phyloP scores from a whole-genome alignment of 2,797 vertebrate species.

The Ptychobarbus kaznakovi region DNA sequence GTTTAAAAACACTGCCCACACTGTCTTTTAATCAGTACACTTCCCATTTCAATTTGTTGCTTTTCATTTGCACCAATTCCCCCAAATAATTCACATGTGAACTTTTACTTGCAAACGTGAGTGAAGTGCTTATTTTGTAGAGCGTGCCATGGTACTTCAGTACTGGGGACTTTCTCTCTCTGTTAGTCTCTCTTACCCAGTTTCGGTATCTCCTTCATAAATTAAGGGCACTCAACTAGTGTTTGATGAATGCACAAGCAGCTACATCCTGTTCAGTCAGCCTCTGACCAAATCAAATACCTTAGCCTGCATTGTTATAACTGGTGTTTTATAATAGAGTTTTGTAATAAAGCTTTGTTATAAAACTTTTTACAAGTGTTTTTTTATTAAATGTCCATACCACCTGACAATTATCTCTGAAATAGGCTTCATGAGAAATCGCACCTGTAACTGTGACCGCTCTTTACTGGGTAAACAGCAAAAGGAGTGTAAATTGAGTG shows the following conservation, averaged over 20 bases:
- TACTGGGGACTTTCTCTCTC: not conserved
- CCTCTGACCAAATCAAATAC: conserved; percentile 18
- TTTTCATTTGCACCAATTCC: no score
- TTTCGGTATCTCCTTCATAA: no score
- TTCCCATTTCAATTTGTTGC: not conserved
- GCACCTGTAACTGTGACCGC: not conserved
- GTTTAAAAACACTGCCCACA: no score
- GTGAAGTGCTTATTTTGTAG: not conserved
- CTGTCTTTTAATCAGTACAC: not conserved
- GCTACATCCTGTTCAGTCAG: not conserved
- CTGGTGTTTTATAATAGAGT: not conserved
- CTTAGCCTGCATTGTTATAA: not conserved
- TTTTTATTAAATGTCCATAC: not conserved
- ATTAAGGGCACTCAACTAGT: no score
- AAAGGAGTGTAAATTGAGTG: not conserved
- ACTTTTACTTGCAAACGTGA: not conserved
- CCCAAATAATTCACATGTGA: not conserved
- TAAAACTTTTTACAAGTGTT: not conserved
- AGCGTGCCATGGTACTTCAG: not conserved
- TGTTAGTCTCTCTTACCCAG: no score
- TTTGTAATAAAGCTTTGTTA: no score
- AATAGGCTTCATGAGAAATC: not conserved
- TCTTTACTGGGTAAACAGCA: not conserved
- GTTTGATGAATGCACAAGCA: not conserved
- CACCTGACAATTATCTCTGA: not conserved